A percentile compares a stretch with the other conserved stretches of the same genome.
Evolutionary conservation across 2,888 invertebrate species (phyloP).

Genomic region (Macroteleia sp.): DNA sequence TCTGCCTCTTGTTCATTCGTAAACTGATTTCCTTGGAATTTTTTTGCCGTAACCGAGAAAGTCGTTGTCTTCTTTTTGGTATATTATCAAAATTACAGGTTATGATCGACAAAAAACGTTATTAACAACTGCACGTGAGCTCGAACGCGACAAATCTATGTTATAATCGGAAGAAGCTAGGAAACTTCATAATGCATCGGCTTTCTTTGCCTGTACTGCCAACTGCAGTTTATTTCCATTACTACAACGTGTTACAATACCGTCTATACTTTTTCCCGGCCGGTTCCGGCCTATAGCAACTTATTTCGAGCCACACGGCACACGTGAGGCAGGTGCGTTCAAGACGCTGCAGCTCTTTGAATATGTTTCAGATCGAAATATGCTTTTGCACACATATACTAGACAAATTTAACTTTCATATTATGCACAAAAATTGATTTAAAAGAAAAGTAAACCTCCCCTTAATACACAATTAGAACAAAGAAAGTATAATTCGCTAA

Average conservation of each 20-base stretch:
- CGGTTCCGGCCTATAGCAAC: not conserved
- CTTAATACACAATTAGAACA: too few species aligned
- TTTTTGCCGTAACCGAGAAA: too few species aligned
- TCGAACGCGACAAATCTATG: not conserved
- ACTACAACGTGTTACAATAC: conserved; percentile 6
- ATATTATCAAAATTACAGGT: not conserved
- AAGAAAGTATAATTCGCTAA: too few species aligned
- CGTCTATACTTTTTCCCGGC: not conserved
- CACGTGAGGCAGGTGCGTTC: too few species aligned
- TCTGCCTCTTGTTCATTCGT: too few species aligned
- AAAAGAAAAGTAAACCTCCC: too few species aligned
- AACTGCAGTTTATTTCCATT: not conserved
- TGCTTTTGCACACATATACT: too few species aligned
- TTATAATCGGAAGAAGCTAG: not conserved
- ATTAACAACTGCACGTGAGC: not conserved
- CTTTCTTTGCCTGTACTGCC: not conserved
- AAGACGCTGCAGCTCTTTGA: too few species aligned
- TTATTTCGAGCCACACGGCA: not conserved
- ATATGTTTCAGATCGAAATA: too few species aligned
- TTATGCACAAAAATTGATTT: too few species aligned
- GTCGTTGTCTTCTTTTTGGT: not conserved
- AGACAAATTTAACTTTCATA: too few species aligned
- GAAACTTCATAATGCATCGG: not conserved
- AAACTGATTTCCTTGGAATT: too few species aligned
- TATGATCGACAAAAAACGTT: not conserved